A percentile compares a stretch with the other conserved stretches of the same genome.
phyloP scores from a whole-genome alignment of 2,113 vertebrate genomes.

The Elephas maximus region DNA sequence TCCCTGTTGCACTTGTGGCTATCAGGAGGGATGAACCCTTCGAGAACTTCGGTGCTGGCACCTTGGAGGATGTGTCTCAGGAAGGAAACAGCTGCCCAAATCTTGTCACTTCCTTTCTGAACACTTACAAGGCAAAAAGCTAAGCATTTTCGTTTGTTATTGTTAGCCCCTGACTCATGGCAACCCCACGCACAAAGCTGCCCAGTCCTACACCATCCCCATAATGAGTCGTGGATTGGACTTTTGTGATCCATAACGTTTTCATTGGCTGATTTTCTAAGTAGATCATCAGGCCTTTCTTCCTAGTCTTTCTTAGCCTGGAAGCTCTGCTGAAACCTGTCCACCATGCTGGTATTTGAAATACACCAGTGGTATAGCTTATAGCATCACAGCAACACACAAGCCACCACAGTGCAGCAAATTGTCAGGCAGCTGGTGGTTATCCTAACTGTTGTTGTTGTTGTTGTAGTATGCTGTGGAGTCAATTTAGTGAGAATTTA shows the following conservation, averaged over 20 bases:
- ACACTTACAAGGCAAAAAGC: not conserved
- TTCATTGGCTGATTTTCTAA: not conserved
- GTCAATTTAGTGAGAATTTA: not conserved
- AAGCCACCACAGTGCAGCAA: not conserved
- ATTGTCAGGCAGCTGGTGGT: not conserved
- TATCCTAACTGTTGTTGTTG: no score
- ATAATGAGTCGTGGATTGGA: not conserved
- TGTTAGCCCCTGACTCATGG: not conserved
- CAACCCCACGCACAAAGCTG: no score
- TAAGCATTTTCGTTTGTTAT: no score
- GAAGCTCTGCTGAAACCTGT: not conserved
- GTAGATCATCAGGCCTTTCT: not conserved
- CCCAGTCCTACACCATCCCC: no score
- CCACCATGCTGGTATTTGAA: not conserved
- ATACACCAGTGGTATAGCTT: not conserved
- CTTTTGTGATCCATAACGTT: not conserved
- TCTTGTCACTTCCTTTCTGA: not conserved
- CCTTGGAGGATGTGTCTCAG: not conserved
- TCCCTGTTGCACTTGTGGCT: rapidly evolving
- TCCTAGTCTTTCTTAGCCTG: not conserved
- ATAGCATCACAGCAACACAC: not conserved
- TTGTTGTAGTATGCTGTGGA: not conserved
- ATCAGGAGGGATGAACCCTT: not conserved
- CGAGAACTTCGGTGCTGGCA: not conserved
- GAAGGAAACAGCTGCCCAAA: not conserved